phyloP scores from a whole-genome alignment of 1,140 invertebrate genomes.

The Sipha flava region DNA sequence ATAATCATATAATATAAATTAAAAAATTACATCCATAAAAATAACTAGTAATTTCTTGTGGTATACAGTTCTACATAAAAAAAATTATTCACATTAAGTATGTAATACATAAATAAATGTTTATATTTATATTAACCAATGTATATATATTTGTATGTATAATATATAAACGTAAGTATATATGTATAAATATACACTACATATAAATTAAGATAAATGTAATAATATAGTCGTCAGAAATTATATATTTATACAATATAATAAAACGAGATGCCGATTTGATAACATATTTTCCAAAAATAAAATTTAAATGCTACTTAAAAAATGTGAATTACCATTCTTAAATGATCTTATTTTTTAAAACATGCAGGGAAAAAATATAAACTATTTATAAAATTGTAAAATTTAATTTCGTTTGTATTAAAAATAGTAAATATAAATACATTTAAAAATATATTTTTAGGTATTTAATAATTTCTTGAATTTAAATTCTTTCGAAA shows the following conservation, averaged over 20 bases:
- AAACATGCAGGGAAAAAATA: background rate
- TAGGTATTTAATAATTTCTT: background rate
- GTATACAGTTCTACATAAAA: constrained; percentile 25
- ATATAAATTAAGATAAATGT: background rate
- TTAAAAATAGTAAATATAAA: constrained; percentile 13
- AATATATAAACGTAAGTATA: background rate
- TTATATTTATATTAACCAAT: constrained; percentile 7
- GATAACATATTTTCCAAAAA: constrained; percentile 15
- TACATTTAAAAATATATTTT: constrained; percentile 18
- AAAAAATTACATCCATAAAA: constrained; percentile 21
- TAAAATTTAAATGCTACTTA: constrained; percentile 22
- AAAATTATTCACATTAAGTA: constrained; percentile 6
- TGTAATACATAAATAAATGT: background rate
- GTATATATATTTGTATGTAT: background rate
- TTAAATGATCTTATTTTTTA: background rate
- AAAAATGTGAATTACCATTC: background rate
- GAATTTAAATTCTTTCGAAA: background rate
- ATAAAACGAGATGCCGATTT: background rate
- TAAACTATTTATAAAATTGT: background rate
- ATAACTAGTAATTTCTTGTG: constrained; percentile 22
- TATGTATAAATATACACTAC: background rate
- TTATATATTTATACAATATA: constrained; percentile 4
- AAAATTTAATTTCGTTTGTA: constrained; percentile 2
- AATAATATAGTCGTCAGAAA: background rate
- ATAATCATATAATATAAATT: constrained; percentile 16